These are phyloP conservation scores for Polyommatus icarus DNA, from an alignment of 2,888 invertebrate genomes.

Conservation along the genomic window DNA sequence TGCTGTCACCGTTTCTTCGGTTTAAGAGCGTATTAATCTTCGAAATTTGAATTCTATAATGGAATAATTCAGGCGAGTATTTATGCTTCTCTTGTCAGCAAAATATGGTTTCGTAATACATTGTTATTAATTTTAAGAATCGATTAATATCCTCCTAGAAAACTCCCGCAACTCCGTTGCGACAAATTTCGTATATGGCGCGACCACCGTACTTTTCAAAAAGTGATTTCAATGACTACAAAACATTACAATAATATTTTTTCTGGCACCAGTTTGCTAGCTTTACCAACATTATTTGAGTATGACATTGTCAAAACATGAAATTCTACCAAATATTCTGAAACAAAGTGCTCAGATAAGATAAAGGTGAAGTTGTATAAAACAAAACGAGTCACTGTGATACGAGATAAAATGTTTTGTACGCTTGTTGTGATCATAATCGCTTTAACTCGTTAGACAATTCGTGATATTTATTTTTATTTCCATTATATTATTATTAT, in stretches of 20 bases:
- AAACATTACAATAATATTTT: no score
- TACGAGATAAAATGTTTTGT: slow-evolving; percentile 3
- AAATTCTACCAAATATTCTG: background rate
- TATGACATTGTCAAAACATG: background rate
- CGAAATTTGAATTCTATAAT: slow-evolving; percentile 14
- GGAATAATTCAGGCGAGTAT: slow-evolving; percentile 17
- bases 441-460: background rate
- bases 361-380: background rate
- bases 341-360: background rate
- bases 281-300: background rate
- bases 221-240: background rate
- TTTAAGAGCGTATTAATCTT: slow-evolving; percentile 25
- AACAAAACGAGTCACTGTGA: slow-evolving; percentile 7
- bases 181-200: no score
- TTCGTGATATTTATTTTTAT: background rate
- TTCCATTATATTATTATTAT: background rate
- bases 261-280: background rate
- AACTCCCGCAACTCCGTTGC: no score
- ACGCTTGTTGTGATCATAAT: background rate
- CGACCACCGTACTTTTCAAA: no score
- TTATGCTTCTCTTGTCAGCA: background rate
- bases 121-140: background rate
- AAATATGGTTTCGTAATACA: background rate
- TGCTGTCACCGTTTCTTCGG: background rate
- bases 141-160: background rate